A percentile compares a stretch with the other conserved stretches of the same genome.
Conservation (phyloP, 2,888 invertebrate species). For the Augiades crinisus region DNA sequence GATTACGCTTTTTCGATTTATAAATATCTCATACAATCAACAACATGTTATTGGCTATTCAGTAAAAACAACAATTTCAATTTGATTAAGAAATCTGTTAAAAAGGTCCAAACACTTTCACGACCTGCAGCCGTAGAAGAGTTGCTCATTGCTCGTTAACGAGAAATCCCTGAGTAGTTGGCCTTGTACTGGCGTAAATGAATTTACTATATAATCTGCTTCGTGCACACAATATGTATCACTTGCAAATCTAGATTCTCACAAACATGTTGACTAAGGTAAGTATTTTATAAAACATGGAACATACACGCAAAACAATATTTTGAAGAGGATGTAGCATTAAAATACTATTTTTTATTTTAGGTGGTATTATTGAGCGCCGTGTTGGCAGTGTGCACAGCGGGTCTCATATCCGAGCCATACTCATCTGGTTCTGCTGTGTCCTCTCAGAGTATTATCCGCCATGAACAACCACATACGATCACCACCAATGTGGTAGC, state of each 20-base stretch:
- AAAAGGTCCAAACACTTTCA: slow-evolving; percentile 12
- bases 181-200: slow-evolving; percentile 14
- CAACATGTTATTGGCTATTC: too few species aligned
- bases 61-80: not conserved
- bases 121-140: not conserved
- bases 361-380: slow-evolving; percentile 61
- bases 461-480: slow-evolving; percentile 43
- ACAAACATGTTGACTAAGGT: slow-evolving; percentile 28
- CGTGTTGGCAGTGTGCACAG: slow-evolving; percentile 62
- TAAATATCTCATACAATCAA: too few species aligned
- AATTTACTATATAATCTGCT: slow-evolving; percentile 25
- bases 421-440: slow-evolving; percentile 62
- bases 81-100: too few species aligned
- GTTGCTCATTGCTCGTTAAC: slow-evolving; percentile 1
- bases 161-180: slow-evolving; percentile 11
- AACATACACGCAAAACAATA: too few species aligned
- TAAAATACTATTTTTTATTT: slow-evolving; percentile 12
- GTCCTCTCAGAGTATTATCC: slow-evolving; percentile 63
- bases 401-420: slow-evolving; percentile 59
- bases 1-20: too few species aligned
- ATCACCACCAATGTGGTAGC: slow-evolving; percentile 27
- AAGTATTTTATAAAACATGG: slow-evolving; percentile 9
- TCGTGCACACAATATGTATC: slow-evolving; percentile 15
- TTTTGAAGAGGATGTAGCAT: too few species aligned
- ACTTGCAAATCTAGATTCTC: slow-evolving; percentile 2